These are phyloP conservation scores for Lordiphosa fenestrarum DNA, from an alignment of 2,888 invertebrate species.

Conservation along the genomic window DNA sequence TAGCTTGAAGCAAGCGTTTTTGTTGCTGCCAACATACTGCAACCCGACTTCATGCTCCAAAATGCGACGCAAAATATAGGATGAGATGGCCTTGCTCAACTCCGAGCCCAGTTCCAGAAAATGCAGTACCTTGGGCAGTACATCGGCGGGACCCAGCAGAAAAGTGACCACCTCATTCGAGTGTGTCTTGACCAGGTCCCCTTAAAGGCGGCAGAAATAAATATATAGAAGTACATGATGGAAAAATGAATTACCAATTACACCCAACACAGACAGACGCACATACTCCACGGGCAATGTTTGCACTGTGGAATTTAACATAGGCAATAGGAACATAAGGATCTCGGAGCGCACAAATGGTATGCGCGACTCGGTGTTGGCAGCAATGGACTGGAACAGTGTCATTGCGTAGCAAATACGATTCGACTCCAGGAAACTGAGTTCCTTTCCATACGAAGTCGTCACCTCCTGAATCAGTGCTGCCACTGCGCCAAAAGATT, in stretches of 20 bases:
- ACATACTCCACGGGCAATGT: constrained; percentile 12
- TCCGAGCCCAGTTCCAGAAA: constrained; percentile 15
- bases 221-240: not conserved
- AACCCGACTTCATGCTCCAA: constrained; percentile 14
- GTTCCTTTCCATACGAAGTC: not conserved
- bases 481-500: constrained; percentile 16
- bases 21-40: constrained; percentile 5
- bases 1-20: constrained; percentile 1
- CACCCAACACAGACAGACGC: constrained; percentile 16
- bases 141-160: constrained; percentile 5
- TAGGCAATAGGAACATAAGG: constrained; percentile 12
- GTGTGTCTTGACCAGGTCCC: constrained; percentile 6
- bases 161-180: constrained; percentile 9
- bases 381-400: constrained; percentile 13
- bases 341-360: constrained; percentile 8
- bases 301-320: constrained; percentile 9
- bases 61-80: constrained; percentile 10
- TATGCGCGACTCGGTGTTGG: constrained; percentile 7
- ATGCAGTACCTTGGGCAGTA: constrained; percentile 1
- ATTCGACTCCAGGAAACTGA: constrained; percentile 2
- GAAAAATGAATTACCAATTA: not conserved
- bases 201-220: not conserved
- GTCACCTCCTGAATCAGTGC: constrained; percentile 18
- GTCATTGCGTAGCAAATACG: constrained; percentile 11
- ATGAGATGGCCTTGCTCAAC: constrained; percentile 10